A percentile compares a stretch with the other conserved stretches of the same genome.
Conservation (phyloP, 2,797 vertebrate genomes). For the Triplophysa bombifrons region DNA sequence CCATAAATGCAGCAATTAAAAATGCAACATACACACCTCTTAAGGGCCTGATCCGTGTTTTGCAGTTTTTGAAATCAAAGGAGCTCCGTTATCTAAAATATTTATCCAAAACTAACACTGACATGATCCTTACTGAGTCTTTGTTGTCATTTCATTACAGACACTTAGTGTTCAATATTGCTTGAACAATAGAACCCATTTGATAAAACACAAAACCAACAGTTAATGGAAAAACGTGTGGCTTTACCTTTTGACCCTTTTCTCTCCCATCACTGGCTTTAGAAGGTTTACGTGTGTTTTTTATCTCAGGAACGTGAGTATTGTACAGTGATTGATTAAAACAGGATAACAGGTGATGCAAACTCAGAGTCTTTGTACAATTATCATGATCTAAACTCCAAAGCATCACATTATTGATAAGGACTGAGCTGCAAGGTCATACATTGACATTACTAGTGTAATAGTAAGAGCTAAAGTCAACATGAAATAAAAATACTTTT, state of each 20-base stretch:
- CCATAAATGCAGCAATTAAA: slow-evolving; percentile 25
- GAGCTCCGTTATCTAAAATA: slow-evolving; percentile 24
- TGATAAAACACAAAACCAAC: slow-evolving; percentile 59
- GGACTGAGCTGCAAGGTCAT: background rate
- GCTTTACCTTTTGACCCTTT: slow-evolving; percentile 15
- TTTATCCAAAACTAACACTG: slow-evolving; percentile 41
- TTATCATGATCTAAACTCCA: background rate
- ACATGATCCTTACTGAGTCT: slow-evolving; percentile 50
- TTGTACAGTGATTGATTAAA: slow-evolving; percentile 6
- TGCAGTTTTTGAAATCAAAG: slow-evolving; percentile 45
- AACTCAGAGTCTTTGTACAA: background rate
- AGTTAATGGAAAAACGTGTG: background rate
- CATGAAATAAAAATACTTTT: background rate
- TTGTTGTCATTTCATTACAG: slow-evolving; percentile 56
- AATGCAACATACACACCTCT: background rate
- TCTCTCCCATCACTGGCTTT: background rate
- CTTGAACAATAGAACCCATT: slow-evolving; percentile 25
- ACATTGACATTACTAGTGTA: background rate
- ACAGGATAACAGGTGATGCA: background rate
- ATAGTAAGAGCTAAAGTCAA: background rate
- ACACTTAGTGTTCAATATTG: background rate
- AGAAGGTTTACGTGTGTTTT: background rate
- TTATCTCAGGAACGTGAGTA: slow-evolving; percentile 1
- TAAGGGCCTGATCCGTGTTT: slow-evolving; percentile 21
- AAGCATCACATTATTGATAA: background rate